These are phyloP conservation scores for Chascanopsetta lugubris DNA, from an alignment of 2,113 vertebrate genomes.

Conservation along the genomic window DNA sequence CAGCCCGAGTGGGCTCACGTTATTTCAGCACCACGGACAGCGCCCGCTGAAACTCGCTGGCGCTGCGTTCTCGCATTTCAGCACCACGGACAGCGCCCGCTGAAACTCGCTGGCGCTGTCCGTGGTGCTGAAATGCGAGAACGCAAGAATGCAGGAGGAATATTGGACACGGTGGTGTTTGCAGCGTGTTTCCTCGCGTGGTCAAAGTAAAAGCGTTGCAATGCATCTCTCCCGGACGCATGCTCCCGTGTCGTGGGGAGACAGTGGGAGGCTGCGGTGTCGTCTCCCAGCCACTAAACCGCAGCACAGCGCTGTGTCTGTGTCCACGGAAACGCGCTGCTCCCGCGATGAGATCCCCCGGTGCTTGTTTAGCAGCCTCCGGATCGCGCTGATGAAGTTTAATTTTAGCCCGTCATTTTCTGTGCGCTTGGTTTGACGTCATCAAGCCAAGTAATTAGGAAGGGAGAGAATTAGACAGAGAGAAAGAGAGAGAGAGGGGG, in stretches of 20 bases:
- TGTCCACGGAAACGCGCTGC: background rate
- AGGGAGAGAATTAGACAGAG: background rate
- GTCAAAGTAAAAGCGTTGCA: too few species aligned
- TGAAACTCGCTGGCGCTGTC: constrained; percentile 19
- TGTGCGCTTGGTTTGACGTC: constrained; percentile 61
- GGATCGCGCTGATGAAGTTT: constrained; percentile 49
- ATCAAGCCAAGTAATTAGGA: constrained; percentile 51
- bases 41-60: too few species aligned
- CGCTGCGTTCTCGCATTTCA: constrained; percentile 32
- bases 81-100: constrained; percentile 26
- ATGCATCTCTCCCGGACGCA: background rate
- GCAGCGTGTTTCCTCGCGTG: too few species aligned
- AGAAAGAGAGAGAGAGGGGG: background rate
- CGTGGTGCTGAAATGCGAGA: constrained; percentile 26
- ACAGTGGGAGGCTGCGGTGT: background rate
- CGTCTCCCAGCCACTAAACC: constrained; percentile 37
- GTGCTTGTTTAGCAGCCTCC: constrained; percentile 34
- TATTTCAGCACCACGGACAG: constrained; percentile 41
- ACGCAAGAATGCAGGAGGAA: too few species aligned
- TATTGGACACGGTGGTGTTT: too few species aligned
- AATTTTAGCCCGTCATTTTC: constrained; percentile 55
- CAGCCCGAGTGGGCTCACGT: background rate
- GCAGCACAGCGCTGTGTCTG: constrained; percentile 46
- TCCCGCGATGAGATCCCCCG: constrained; percentile 16
- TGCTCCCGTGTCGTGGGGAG: background rate